Evolutionary conservation across 2,888 invertebrate species (phyloP).

Genomic region (Drosophila yooni): DNA sequence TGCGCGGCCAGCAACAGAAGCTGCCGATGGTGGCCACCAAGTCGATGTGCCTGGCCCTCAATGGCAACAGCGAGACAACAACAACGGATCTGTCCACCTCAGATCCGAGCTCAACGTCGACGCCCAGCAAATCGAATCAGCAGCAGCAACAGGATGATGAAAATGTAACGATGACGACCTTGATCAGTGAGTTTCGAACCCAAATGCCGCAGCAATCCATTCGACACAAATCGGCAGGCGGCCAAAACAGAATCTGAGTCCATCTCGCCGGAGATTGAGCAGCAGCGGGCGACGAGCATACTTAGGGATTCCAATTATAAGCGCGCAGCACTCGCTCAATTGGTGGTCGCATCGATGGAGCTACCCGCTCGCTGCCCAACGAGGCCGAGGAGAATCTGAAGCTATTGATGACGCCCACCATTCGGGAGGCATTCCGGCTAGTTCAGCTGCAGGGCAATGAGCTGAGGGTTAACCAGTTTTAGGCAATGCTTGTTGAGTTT

Average conservation of each 20-base stretch:
- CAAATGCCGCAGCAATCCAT: constrained; percentile 84
- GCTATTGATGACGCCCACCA: constrained; percentile 85
- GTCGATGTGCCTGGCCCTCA: constrained; percentile 72
- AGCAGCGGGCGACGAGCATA: constrained; percentile 92
- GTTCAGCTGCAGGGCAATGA: constrained; percentile 85
- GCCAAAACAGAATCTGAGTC: constrained; percentile 86
- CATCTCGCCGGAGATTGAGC: constrained; percentile 93
- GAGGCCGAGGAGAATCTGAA: constrained; percentile 86
- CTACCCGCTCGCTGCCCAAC: constrained; percentile 88
- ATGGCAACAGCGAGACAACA: constrained; percentile 64
- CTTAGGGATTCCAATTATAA: constrained; percentile 95
- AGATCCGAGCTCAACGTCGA: constrained; percentile 64
- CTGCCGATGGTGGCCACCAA: constrained; percentile 56
- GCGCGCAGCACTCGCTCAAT: constrained; percentile 93
- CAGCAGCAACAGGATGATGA: constrained; percentile 75
- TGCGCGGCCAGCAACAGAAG: constrained; percentile 36
- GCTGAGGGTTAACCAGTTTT: constrained; percentile 85
- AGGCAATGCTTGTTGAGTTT: constrained; percentile 84
- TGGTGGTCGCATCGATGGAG: constrained; percentile 93
- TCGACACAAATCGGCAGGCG: constrained; percentile 84
- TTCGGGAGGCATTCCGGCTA: constrained; percentile 85
- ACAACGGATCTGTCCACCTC: constrained; percentile 1
- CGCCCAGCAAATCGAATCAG: constrained; percentile 75
- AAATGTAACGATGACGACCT: constrained; percentile 84
- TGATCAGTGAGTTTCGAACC: constrained; percentile 85